phyloP scores from a whole-genome alignment of 2,797 vertebrate species.

The Notolabrus celidotus region DNA sequence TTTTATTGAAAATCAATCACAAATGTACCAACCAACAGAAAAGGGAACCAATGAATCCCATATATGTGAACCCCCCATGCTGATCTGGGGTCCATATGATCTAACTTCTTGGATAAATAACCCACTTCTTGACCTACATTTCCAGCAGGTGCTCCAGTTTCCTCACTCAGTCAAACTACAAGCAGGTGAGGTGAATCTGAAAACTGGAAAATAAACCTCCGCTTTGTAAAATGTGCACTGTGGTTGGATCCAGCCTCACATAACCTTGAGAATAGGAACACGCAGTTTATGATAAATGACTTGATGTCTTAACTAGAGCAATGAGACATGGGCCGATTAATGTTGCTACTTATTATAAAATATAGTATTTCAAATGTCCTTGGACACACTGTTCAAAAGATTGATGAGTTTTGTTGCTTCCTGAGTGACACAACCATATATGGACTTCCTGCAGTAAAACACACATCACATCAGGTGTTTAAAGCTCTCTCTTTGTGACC shows the following conservation, averaged over 20 bases:
- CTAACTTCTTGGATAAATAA: not conserved
- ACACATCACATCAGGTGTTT: slow-evolving; percentile 6
- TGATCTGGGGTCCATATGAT: not conserved
- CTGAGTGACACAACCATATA: too few species aligned
- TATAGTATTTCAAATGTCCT: not conserved
- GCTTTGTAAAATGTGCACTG: not conserved
- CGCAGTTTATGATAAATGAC: not conserved
- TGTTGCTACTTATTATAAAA: too few species aligned
- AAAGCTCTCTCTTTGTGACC: slow-evolving; percentile 23
- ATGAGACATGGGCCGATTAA: not conserved
- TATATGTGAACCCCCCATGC: not conserved
- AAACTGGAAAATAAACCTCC: not conserved
- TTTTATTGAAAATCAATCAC: not conserved
- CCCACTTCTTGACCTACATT: slow-evolving; percentile 12
- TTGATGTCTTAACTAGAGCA: not conserved
- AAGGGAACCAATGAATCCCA: not conserved
- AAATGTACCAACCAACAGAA: not conserved
- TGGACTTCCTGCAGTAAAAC: slow-evolving; percentile 31
- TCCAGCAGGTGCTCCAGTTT: slow-evolving; percentile 6
- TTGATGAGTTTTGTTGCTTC: too few species aligned
- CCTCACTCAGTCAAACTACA: not conserved
- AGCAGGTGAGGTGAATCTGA: not conserved
- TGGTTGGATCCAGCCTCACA: not conserved
- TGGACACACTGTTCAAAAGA: too few species aligned
- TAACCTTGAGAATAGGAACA: not conserved